Evolutionary conservation across 2,113 vertebrate genomes (phyloP), one percentile per base, ranked within the genome.

Genomic region (Grammomys dolichurus): DNA sequence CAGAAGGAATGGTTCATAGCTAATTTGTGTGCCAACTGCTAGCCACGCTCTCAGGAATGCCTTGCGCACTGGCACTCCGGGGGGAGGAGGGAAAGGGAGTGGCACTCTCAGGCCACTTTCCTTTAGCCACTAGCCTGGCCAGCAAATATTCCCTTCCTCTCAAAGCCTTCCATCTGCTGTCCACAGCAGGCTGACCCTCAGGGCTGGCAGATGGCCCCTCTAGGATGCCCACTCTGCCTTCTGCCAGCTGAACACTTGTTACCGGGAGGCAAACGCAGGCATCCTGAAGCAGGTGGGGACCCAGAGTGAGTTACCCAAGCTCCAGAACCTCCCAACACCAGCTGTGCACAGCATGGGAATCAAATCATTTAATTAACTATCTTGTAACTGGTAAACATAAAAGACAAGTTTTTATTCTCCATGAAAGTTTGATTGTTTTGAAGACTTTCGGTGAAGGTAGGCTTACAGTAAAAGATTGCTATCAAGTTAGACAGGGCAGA

Each of bases 351-450:
- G 75, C 84, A 46, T 10, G 9, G 91, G 51, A 87, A 95, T 78
- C 84, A 36, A 48, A 58, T 89, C n/a, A 69, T 87, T 96, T 87
- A 82, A 96, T 90, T 96, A 95, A 93, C 91, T 85, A 54, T 48
- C 90, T 60, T 72, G 36, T 75, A 94, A 89, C 75, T 24, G 94
- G 89, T 69, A 94, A 78, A 89, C 60, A 63, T 69, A 87, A 75
- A 94, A 95, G 77, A 77, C 56, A 96, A 91, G 75, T 91, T 95
- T 91, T 70, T 87, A 78, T 82, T 96, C 95, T 91, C 70, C 26
- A 11, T 72, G 84, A 94, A 96, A 97, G 96, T 96, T 90, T 88
- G 94, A 95, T 95, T 82, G 91, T 86, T 92, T 95, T 87, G 82
- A 76, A 95, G 95, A 95, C 81, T n/a, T 81, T 93, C 63, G 31